phyloP scores from a whole-genome alignment of 2,797 vertebrate species.

The Taeniopygia guttata region DNA sequence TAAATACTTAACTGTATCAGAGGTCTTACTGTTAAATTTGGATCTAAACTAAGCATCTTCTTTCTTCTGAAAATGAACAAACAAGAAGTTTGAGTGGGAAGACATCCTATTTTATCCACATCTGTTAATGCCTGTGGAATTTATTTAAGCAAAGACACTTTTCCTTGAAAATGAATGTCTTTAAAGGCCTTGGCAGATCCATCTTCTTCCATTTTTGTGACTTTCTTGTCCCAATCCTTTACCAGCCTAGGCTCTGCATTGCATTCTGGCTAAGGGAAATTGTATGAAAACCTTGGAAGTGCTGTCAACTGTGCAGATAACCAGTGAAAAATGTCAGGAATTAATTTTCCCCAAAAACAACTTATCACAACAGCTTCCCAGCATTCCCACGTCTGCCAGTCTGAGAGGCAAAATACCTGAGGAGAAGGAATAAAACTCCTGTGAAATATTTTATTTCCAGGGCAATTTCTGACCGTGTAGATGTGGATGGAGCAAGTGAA shows the following conservation, averaged over 20 bases:
- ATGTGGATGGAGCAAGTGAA: not conserved
- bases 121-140: not conserved
- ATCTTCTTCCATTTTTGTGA: not conserved
- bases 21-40: not conserved
- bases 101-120: rapidly evolving
- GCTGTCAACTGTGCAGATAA: not conserved
- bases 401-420: not conserved
- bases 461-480: not conserved
- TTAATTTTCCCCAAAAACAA: not conserved
- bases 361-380: not conserved
- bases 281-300: not conserved
- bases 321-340: not conserved
- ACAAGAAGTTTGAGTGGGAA: not conserved
- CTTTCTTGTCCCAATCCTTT: not conserved
- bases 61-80: not conserved
- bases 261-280: not conserved
- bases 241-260: not conserved
- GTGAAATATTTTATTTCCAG: not conserved
- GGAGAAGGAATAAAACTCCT: not conserved
- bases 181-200: not conserved
- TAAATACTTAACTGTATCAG: not conserved
- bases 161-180: not conserved
- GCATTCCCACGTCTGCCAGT: not conserved
- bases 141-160: not conserved
- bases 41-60: not conserved